Evolutionary conservation across 2,113 vertebrate species (phyloP).

Genomic region (Chionodraco myersi): DNA sequence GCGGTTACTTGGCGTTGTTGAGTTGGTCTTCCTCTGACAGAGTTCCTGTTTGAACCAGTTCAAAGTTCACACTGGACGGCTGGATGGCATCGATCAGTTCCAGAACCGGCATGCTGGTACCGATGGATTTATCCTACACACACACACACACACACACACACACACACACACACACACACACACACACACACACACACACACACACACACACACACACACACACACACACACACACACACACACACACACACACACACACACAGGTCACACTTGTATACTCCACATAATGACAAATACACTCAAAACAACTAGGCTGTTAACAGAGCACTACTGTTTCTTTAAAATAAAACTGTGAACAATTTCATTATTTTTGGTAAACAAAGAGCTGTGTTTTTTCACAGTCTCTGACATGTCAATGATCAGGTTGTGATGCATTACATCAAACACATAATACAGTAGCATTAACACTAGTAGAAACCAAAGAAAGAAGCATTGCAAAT

Average conservation of each 20-base stretch:
- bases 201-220: conserved; percentile 12
- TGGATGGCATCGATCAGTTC: conserved; percentile 97
- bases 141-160: neutral
- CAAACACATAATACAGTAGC: too few species aligned
- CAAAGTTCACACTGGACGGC: conserved; percentile 92
- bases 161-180: neutral
- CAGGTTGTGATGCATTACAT: too few species aligned
- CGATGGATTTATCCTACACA: conserved; percentile 91
- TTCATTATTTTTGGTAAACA: too few species aligned
- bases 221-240: conserved; percentile 40
- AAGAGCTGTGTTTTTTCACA: too few species aligned
- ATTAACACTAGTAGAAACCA: too few species aligned
- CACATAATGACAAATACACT: neutral
- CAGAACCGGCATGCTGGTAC: conserved; percentile 91
- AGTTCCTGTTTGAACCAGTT: conserved; percentile 88
- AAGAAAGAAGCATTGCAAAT: too few species aligned
- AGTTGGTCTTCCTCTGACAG: conserved; percentile 91
- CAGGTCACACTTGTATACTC: neutral
- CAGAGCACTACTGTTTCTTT: too few species aligned
- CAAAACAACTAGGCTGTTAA: neutral
- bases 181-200: conserved; percentile 14
- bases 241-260: conserved; percentile 7
- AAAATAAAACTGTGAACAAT: too few species aligned
- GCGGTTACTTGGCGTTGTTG: conserved; percentile 94
- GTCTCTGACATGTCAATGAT: too few species aligned